phyloP scores from a whole-genome alignment of 2,113 vertebrate species.

The Dipodomys ordii region DNA sequence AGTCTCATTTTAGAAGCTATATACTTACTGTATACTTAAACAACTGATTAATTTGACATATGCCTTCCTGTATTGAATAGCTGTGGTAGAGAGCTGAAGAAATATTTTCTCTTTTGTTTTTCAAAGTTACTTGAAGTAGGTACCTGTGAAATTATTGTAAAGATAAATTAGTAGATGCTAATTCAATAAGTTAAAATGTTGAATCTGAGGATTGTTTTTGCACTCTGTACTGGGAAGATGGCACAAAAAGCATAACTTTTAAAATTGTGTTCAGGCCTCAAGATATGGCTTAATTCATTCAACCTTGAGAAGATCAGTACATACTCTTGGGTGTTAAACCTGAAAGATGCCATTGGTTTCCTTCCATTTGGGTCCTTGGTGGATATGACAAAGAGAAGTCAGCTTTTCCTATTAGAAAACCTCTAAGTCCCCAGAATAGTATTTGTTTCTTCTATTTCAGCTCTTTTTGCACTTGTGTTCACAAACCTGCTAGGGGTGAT shows the following conservation, averaged over 20 bases:
- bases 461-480: neutral
- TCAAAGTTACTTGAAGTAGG: constrained; percentile 30
- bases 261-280: constrained; percentile 13
- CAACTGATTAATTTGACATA: constrained; percentile 37
- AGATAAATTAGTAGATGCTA: constrained; percentile 12
- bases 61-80: constrained; percentile 18
- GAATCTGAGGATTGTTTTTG: constrained; percentile 49
- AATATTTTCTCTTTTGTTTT: constrained; percentile 16
- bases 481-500: neutral
- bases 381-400: neutral
- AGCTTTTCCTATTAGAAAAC: constrained; percentile 52
- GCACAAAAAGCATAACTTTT: constrained; percentile 39
- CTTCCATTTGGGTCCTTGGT: constrained; percentile 5
- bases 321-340: neutral
- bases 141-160: constrained; percentile 40
- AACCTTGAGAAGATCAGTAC: constrained; percentile 26
- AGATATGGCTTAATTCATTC: constrained; percentile 21
- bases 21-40: constrained; percentile 3
- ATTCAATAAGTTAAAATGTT: constrained; percentile 41
- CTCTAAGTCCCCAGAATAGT: neutral
- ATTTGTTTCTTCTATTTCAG: constrained; percentile 10
- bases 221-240: neutral
- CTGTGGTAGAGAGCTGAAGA: constrained; percentile 7
- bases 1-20: constrained; percentile 49
- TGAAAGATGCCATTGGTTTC: neutral